A percentile compares a stretch with the other conserved stretches of the same genome.
Evolutionary conservation across 1,140 invertebrate species (phyloP).

Genomic region (Ceratosolen solmsi): DNA sequence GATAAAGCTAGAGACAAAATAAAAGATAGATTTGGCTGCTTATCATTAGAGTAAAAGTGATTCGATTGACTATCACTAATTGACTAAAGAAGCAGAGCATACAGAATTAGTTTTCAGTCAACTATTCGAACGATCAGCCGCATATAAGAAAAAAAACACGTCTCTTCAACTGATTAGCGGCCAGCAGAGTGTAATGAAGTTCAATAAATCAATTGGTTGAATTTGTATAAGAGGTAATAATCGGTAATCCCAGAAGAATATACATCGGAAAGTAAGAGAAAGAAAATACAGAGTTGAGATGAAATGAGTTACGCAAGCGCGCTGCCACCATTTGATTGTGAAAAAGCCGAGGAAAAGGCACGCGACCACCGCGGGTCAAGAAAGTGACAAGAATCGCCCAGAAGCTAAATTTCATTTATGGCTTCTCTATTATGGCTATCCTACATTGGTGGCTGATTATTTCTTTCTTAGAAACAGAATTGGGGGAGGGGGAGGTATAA

Average conservation of each 20-base stretch:
- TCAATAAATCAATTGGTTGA: slow-evolving; percentile 40
- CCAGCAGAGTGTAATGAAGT: background rate
- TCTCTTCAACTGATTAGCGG: background rate
- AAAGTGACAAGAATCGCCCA: background rate
- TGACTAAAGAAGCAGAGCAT: background rate
- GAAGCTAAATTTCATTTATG: slow-evolving; percentile 46
- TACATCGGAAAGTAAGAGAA: background rate
- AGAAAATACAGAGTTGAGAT: background rate
- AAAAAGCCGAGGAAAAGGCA: background rate
- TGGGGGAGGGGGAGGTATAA: too few relatives aligned
- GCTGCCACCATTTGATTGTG: background rate
- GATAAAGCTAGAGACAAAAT: background rate
- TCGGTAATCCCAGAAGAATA: slow-evolving; percentile 23
- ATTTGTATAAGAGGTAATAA: slow-evolving; percentile 42
- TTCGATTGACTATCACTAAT: background rate
- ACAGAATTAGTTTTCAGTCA: background rate
- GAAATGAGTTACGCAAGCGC: background rate
- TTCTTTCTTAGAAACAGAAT: background rate
- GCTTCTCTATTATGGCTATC: background rate
- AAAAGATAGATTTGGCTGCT: background rate
- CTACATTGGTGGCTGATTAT: background rate
- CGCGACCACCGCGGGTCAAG: background rate
- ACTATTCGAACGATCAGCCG: background rate
- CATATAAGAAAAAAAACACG: background rate
- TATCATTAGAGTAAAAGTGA: background rate